Percentiles rank a stretch among this genome's conserved stretches.
phyloP scores from a whole-genome alignment of 2,113 vertebrate genomes.

The Elephantulus edwardii region DNA sequence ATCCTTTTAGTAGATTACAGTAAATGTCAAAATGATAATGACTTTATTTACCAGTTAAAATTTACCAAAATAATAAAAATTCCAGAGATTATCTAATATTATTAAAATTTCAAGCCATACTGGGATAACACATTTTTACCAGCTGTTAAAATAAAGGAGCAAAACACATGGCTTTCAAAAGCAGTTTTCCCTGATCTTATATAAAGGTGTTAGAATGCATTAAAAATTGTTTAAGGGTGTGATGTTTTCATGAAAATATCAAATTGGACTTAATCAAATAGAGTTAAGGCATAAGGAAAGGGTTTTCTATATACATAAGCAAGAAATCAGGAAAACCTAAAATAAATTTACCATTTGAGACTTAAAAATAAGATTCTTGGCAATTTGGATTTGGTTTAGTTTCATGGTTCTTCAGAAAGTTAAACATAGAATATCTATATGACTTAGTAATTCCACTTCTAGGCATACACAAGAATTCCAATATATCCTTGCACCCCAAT shows the following conservation, averaged over 20 bases:
- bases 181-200: not conserved
- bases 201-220: conserved; percentile 22
- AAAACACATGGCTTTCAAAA: not conserved
- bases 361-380: not conserved
- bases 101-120: conserved; percentile 25
- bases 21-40: not conserved
- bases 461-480: not conserved
- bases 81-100: conserved; percentile 28
- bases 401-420: not conserved
- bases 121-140: conserved; percentile 19
- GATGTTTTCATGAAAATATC: conserved; percentile 48
- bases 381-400: not conserved
- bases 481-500: not conserved
- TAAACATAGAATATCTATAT: not conserved
- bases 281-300: not conserved
- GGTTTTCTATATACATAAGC: not conserved
- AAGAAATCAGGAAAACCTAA: conserved; percentile 26
- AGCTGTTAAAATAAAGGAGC: not conserved
- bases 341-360: not conserved
- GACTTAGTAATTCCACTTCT: not conserved
- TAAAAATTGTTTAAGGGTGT: not conserved
- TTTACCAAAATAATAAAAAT: conserved; percentile 40
- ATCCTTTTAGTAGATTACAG: conserved; percentile 37
- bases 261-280: conserved; percentile 44
- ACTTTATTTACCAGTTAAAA: conserved; percentile 61